Evolutionary conservation across 2,888 invertebrate species (phyloP), one percentile per base, ranked within the genome.

Genomic region (Himalopsyche kuldschensis): DNA sequence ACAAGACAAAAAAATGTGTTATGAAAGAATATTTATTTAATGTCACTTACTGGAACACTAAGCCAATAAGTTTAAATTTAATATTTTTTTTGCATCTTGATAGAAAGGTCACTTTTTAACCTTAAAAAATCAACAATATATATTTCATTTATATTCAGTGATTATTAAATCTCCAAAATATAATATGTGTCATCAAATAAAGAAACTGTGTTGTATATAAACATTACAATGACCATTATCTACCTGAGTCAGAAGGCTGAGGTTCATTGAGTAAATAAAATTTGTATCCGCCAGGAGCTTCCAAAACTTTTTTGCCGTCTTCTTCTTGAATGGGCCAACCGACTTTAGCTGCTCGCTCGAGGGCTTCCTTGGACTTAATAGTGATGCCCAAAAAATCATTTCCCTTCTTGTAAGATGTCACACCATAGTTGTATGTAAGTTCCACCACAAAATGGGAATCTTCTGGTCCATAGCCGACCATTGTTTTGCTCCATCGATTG

Each of bases 401-500:
- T 47, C 99, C 99, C 87, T 93, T 90, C 87, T 96, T 95, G 88
- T 99, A 99, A 79, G 93, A 92, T 86, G 95, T 95, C 30, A 99
- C 94, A 30, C 97, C 97, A 89, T 99, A 99, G 90, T 99, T 99
- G 90, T 99, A 99, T 15, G 99, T 99, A 75, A 99, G 92, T 89
- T 99, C 99, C 30, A 99, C 93, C 0, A 98, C 99, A 91, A 99
- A 99, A 90, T 99, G 97, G 80, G 94, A 93, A 87, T 97, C 96
- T 91, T 99, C 99, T 0, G 97, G 95, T 0, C 99, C 99, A 90
- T 98, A 99, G 1, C 99, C 99, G 76, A 99, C 94, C 99, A 99
- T 99, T 0, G 99, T 99, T 91, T 99, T 99, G 89, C 98, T 98
- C 99, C 99, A 99, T 87, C 97, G 95, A 88, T 98, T 98, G 88